Evolutionary conservation across 2,888 invertebrate species (phyloP), one percentile per base, ranked within the genome.

Genomic region (Drosophila formosana): DNA sequence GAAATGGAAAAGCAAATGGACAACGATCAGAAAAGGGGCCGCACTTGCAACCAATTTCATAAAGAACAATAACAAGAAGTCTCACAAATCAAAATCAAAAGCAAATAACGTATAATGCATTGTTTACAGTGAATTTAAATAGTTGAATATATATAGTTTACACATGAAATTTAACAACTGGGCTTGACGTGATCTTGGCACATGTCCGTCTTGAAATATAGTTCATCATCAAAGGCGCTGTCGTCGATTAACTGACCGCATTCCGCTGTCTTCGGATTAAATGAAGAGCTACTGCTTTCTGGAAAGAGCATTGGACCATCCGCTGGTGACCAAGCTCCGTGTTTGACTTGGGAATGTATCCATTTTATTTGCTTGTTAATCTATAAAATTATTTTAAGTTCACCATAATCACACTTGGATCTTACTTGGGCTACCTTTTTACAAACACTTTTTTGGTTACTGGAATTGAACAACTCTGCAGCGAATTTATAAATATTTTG

Each of bases 351-450:
- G 0, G 32, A n/a, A 25, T 72, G 66, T 0, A 86, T 28, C 83
- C 80, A 86, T 28, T 58, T 65, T n/a, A 82, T 52, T 61, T 82
- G 82, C 6, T 72, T 72, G 23, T 82, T 82, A 9, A 82, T 72
- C 82, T 82, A 30, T n/a, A 3, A 58, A 25, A 53, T 18, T 23
- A 4, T 41, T 4, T 23, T 23, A 9, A n/a, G 23, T 1, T 13
- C 7, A 7, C 18, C 7, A 13, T 7, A 13, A 18, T 7, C 13
- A 7, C 18, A 18, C 7, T 39, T 5, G 18, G 18, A 41, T 41
- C 6, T 41, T 7, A 18, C 39, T 4, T 9, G 5, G 1, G 6
- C 46, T 26, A 78, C 82, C 69, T 60, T 47, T 66, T 13, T 51
- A 0, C 41, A 53, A 6, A 77, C 28, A 0, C 8, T 45, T 4